These are phyloP conservation scores for Lepidurus arcticus DNA, from an alignment of 1,140 invertebrate genomes.

Conservation along the genomic window DNA sequence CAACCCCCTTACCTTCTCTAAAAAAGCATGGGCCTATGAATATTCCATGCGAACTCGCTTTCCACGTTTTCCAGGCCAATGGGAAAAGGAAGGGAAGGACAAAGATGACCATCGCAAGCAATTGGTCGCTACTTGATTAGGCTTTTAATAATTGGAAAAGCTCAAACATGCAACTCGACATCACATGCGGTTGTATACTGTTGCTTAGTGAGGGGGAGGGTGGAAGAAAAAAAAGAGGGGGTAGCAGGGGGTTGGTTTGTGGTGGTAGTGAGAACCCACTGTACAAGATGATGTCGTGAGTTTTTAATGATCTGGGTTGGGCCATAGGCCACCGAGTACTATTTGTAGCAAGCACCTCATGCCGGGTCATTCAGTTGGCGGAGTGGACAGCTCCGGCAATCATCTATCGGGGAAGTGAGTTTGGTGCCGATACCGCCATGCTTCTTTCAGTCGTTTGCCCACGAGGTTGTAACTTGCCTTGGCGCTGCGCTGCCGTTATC, in stretches of 20 bases:
- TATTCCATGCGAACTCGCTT: not conserved
- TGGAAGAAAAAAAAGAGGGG: not conserved
- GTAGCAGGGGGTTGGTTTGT: not conserved
- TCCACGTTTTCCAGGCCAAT: not conserved
- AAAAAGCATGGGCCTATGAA: not conserved
- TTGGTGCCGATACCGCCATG: not conserved
- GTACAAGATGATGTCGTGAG: not conserved
- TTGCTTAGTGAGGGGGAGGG: not conserved
- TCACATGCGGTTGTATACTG: not conserved
- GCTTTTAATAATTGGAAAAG: not conserved
- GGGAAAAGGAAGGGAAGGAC: not conserved
- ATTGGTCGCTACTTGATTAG: not conserved
- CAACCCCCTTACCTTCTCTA: not conserved
- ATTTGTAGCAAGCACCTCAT: not conserved
- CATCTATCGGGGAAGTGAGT: not conserved
- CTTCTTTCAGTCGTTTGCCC: not conserved
- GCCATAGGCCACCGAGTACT: constrained; percentile 16
- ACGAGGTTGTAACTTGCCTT: not conserved
- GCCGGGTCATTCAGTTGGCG: constrained; percentile 4
- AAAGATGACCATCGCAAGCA: constrained; percentile 1
- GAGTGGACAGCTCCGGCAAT: not conserved
- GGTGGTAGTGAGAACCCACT: not conserved
- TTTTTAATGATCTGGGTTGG: constrained; percentile 11
- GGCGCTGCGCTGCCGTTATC: too few relatives aligned
- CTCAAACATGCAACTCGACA: constrained; percentile 5